Base-by-base conservation (phyloP, 2,113 vertebrate genomes). In the Camelus bactrianus region DNA sequence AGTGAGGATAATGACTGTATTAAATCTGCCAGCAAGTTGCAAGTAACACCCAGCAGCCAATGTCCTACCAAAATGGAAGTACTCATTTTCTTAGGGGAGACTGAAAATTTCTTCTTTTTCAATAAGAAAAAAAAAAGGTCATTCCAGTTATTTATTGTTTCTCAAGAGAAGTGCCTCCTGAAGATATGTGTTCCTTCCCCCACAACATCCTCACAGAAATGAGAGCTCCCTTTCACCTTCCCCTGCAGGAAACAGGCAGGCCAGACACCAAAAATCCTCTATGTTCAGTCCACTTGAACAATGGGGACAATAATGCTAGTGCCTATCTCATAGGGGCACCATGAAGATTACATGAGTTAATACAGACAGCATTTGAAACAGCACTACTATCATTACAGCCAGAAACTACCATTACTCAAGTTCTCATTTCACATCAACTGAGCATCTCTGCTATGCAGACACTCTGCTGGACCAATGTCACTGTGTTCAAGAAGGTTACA, bases 251-350 rank as follows among this genome's bases (percentile, higher is more conserved):
- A 14, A 32, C 12, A 32, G 16, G 26, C 26, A 32, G 30, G 26
- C 50, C n/a, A 0, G 3, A 35, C 10, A 42, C 30, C 14, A 60
- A 8, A 26, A 26, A 5, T 2, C 2, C 52, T 26, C 72, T 38
- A 28, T 0, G 15, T 19, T 28, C 54, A n/a, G 15, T 38, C 20
- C 77, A 4, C 7, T 12, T 48, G 77, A 82, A 35, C 72, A 82
- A 48, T 1, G 1, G 20, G 52, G 22, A 3, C 14, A 15, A 58
- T 48, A 50, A 5, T 3, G 24, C 24, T 14, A 52, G 22, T 6
- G 0, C 24, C 79, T 3, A 12, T 5, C 46, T 30, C 48, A 16
- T 2, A 16, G 12, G 17, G n/a, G 24, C 1, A 3, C 2, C 11
- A 16, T 1, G 5, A 62, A 16, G 42, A 22, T 24, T 20, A 24